Percentiles rank a stretch among this genome's conserved stretches.
These are phyloP conservation scores for Hofmannophila pseudospretella DNA, from an alignment of 2,888 invertebrate species.

Conservation along the genomic window DNA sequence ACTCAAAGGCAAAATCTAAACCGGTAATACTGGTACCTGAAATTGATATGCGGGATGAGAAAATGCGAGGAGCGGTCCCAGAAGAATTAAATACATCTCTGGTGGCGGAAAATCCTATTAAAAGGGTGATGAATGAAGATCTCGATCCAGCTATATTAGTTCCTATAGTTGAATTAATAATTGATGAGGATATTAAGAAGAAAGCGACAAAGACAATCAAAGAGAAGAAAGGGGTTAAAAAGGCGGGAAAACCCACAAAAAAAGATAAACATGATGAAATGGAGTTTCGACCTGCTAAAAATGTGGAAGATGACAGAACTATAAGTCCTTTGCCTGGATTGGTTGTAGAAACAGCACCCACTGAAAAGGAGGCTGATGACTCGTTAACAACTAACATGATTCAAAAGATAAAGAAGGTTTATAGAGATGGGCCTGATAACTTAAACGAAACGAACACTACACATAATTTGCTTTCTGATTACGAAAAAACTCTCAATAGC, in stretches of 20 bases:
- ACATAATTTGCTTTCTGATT: conserved; percentile 41
- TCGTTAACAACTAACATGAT: conserved; percentile 33
- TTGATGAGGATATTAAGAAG: conserved; percentile 15
- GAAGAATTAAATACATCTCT: conserved; percentile 46
- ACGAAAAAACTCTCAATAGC: conserved; percentile 30
- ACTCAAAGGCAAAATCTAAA: conserved; percentile 13
- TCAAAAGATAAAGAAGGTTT: conserved; percentile 42
- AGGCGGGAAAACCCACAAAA: conserved; percentile 11
- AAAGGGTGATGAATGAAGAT: conserved; percentile 7
- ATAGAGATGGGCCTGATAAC: conserved; percentile 26
- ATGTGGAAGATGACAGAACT: conserved; percentile 31
- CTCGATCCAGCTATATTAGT: conserved; percentile 24
- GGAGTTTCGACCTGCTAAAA: too few relatives aligned
- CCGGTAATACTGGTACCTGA: conserved; percentile 15
- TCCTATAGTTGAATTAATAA: conserved; percentile 42
- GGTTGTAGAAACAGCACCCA: conserved; percentile 38
- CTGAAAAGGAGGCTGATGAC: conserved; percentile 28
- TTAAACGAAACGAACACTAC: conserved; percentile 37
- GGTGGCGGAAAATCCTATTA: conserved; percentile 18
- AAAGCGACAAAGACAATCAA: conserved; percentile 8
- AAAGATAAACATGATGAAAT: conserved; percentile 12
- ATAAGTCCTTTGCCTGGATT: conserved; percentile 55
- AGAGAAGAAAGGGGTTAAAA: conserved; percentile 19
- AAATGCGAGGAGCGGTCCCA: conserved; percentile 35
- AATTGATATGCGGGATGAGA: conserved; percentile 43